phyloP scores from a whole-genome alignment of 2,888 invertebrate species.

The Leptinotarsa haldemani region DNA sequence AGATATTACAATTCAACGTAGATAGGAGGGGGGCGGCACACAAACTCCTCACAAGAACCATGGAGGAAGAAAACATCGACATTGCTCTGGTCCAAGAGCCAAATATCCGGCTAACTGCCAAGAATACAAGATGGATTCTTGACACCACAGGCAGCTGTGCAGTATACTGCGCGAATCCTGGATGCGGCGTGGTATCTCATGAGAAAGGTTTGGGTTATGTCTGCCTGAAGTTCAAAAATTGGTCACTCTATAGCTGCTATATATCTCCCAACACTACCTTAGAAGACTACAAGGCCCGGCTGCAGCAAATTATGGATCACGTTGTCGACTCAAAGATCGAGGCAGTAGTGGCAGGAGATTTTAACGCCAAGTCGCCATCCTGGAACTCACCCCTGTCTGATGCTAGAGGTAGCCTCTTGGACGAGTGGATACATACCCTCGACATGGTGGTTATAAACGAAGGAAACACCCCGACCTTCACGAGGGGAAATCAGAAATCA shows the following conservation, averaged over 20 bases:
- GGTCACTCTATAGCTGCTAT: not conserved
- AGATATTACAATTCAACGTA: not conserved
- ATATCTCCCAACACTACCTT: not conserved
- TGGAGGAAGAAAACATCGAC: not conserved
- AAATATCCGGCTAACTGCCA: not conserved
- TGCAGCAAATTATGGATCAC: not conserved
- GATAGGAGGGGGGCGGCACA: not conserved
- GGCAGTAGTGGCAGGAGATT: not conserved
- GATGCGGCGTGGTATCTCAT: not conserved
- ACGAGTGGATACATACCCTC: not conserved
- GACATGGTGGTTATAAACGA: not conserved
- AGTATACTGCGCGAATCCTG: not conserved
- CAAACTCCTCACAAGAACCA: not conserved
- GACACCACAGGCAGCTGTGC: not conserved
- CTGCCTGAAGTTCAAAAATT: not conserved
- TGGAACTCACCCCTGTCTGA: not conserved
- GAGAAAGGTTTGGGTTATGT: not conserved
- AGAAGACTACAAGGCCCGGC: not conserved
- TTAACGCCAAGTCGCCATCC: not conserved
- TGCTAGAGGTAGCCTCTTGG: not conserved
- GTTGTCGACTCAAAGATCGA: not conserved
- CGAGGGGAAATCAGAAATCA: constrained; percentile 3
- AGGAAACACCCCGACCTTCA: constrained; percentile 14
- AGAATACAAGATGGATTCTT: not conserved
- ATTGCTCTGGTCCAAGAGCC: not conserved